Percentiles rank a stretch among this genome's conserved stretches.
phyloP scores from a whole-genome alignment of 2,113 vertebrate genomes.

The Chloroceryle aenea region DNA sequence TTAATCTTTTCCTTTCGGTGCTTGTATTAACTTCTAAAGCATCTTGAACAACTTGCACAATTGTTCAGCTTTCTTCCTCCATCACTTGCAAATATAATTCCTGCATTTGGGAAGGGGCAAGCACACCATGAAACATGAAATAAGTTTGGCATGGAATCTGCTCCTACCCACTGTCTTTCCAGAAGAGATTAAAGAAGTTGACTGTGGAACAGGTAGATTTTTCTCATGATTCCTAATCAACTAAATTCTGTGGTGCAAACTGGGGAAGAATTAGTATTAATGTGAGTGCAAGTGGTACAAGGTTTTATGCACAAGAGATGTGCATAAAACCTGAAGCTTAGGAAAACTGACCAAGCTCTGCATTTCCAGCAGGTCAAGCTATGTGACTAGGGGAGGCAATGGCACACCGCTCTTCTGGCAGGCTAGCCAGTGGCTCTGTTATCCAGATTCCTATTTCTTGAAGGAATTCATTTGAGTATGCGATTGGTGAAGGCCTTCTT shows the following conservation, averaged over 20 bases:
- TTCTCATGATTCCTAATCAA: not conserved
- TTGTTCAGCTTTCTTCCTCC: not conserved
- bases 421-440: not conserved
- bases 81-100: not conserved
- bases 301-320: not conserved
- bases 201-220: not conserved
- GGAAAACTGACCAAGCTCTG: not conserved
- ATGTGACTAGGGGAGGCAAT: fast-evolving
- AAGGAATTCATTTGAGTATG: not conserved
- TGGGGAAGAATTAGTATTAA: not conserved
- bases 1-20: not conserved
- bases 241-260: not conserved
- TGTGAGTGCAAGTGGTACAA: not conserved
- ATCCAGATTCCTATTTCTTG: not conserved
- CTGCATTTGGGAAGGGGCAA: not conserved
- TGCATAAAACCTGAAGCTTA: not conserved
- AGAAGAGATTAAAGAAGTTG: not conserved
- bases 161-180: not conserved
- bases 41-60: not conserved
- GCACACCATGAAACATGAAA: not conserved
- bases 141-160: not conserved
- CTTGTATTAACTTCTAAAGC: not conserved
- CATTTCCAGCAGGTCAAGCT: not conserved
- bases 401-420: not conserved
- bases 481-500: not conserved